Evolutionary conservation across 2,113 vertebrate genomes (phyloP), one percentile per base, ranked within the genome.

Genomic region (Myiozetetes cayanensis): DNA sequence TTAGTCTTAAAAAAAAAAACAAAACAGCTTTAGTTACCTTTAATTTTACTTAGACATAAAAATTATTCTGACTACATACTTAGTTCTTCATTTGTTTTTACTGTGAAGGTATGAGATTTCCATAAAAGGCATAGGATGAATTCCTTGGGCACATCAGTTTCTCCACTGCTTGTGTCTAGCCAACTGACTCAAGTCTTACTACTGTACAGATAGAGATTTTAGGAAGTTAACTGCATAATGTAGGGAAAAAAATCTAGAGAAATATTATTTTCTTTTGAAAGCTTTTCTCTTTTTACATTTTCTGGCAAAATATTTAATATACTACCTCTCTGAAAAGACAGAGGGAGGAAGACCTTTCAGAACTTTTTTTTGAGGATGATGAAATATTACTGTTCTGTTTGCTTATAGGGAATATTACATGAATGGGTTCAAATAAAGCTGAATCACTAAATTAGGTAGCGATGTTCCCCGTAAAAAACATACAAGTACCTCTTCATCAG

Each of bases 161-260:
- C 23, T 66, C 30, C 27, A 11, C 7, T 47, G 20, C 6, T 59
- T 70, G 4, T 43, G 11, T 61, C 88, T 61, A 73, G 19, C 10
- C 41, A 59, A 11, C 6, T 55, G 44, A 73, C 25, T 61, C 17
- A 43, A 59, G 28, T 52, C 9, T 25, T 85, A 15, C 10, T 56
- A 6, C 16, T 41, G 15, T 28, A 61, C 10, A 17, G 24, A 13
- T 9, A 41, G 5, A 25, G 31, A 55, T 5, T 61, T 85, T 6
- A 43, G 27, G n/a, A 77, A 65, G 8, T 70, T 78, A 33, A 35
- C 7, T 59, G 22, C 2, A 8, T 15, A 10, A 52, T 47, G 4
- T 8, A 43, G 27, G 13, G 3, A 30, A 35, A 14, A 2, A 43
- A 27, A 18, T 1, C 5, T 6, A 63, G 3, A 9, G 2, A 19